Conservation (phyloP, 2,888 invertebrate genomes). For the Crocallis elinguaria region DNA sequence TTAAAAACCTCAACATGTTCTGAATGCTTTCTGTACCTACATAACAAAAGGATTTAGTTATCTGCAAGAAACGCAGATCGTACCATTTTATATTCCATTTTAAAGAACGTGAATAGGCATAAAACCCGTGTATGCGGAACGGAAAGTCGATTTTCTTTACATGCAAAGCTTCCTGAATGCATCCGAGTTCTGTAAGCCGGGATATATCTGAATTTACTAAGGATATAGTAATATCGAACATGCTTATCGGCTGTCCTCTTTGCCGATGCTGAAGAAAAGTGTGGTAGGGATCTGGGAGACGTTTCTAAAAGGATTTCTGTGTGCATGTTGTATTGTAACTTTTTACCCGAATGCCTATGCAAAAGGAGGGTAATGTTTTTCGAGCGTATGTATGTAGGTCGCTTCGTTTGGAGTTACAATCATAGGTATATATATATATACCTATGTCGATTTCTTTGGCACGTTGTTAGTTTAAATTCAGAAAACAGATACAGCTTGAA, state of each 20-base stretch:
- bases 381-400: too few species aligned
- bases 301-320: constrained; percentile 28
- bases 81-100: neutral
- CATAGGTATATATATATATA: too few species aligned
- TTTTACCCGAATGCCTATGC: too few species aligned
- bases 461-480: too few species aligned
- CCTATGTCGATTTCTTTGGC: too few species aligned
- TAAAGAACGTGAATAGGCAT: neutral
- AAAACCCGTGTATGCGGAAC: constrained; percentile 26
- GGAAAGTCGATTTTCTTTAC: constrained; percentile 50
- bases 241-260: constrained; percentile 34
- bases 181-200: constrained; percentile 41
- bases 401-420: too few species aligned
- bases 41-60: neutral
- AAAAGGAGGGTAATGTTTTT: too few species aligned
- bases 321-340: constrained; percentile 10
- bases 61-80: neutral
- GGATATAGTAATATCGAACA: constrained; percentile 31
- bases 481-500: too few species aligned
- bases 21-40: too few species aligned
- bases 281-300: constrained; percentile 14
- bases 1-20: too few species aligned
- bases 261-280: constrained; percentile 21
- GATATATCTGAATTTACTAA: constrained; percentile 35
- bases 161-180: constrained; percentile 36